Percentiles rank a stretch among this genome's conserved stretches.
phyloP scores from a whole-genome alignment of 2,888 invertebrate species.

The Drosophila differens region DNA sequence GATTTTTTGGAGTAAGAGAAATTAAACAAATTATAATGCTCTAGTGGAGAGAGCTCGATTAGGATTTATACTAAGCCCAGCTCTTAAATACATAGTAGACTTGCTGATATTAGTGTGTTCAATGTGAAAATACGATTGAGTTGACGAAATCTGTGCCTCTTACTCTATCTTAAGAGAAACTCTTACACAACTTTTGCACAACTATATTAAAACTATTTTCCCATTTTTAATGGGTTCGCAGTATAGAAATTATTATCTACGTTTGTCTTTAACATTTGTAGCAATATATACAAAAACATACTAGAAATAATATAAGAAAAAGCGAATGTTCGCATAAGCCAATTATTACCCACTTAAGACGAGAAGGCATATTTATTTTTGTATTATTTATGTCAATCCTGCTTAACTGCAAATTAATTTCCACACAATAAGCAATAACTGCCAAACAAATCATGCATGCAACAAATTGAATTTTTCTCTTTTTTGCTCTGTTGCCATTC shows the following conservation, averaged over 20 bases:
- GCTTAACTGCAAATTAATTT: conserved; percentile 29
- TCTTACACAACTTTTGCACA: background rate
- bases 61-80: background rate
- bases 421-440: conserved; percentile 12
- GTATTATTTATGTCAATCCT: background rate
- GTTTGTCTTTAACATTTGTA: background rate
- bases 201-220: background rate
- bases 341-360: background rate
- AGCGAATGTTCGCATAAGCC: background rate
- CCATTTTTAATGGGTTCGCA: background rate
- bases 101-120: background rate
- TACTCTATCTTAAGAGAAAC: background rate
- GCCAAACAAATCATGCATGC: conserved; percentile 10
- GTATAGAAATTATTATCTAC: background rate
- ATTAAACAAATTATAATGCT: no score
- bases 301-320: background rate
- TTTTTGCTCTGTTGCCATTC: conserved; percentile 10
- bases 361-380: background rate
- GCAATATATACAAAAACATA: background rate
- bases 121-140: no score
- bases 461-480: conserved; percentile 17
- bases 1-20: background rate
- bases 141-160: background rate
- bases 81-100: background rate
- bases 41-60: no score